Base-by-base conservation (phyloP, 2,888 invertebrate species). In the Disparrhopalites patrizii region DNA sequence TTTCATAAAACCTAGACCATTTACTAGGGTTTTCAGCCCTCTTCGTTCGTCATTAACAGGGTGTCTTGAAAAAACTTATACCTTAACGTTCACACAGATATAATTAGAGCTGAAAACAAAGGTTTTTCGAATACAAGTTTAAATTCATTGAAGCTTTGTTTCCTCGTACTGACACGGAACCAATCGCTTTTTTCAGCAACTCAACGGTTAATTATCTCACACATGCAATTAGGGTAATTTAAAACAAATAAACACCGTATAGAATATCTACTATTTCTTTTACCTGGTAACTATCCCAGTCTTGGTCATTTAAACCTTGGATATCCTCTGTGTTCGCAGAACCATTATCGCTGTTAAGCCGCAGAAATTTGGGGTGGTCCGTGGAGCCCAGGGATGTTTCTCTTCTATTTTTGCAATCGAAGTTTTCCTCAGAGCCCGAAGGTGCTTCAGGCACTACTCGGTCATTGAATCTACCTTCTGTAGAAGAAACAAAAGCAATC, bases 281-380 rank as follows among this genome's bases (percentile, higher is more conserved):
- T 69, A 75, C 75, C 72, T 75, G 75, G 66, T 75, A 75, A 67
- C 71, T 71, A 51, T 75, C 75, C 75, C 75, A 75, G 69, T 75
- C 73, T 23, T 73, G 71, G 27, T 74, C 72, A 57, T 71, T 69
- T 47, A 65, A 51, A 58, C 66, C 36, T 62, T 64, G 38, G 20
- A 67, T 38, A 57, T 75, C 72, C 30, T 73, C 75, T 3, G 73
- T 73, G 43, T 72, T 71, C 60, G 72, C 55, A 13, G 74, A 70
- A 7, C 70, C 69, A 20, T 70, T 72, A 47, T 75, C 75, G 65
- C 71, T 75, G 51, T 66, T 71, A 33, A 67, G 30, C 33, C 62
- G 68, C 33, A 31, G 8, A 64, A 70, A 68, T 13, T 62, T 56
- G n/a, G 69, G 56, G 61, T 64, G 55, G n/a, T 57, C 58, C 23